Base-by-base conservation (phyloP, 2,888 invertebrate genomes). In the Barypeithes pellucidus region DNA sequence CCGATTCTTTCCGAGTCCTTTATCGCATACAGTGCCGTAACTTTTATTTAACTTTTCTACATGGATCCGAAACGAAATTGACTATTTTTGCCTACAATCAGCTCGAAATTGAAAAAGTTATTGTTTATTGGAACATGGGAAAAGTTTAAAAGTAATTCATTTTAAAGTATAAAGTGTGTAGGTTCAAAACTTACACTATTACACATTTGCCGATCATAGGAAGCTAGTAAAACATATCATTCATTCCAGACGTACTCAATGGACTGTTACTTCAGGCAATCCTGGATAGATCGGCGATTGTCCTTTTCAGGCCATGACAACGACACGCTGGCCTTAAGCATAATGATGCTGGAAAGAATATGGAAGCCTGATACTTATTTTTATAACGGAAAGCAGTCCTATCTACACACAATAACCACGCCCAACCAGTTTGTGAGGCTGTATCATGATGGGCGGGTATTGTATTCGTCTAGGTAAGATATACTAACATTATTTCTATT, bases 321-420 rank as follows among this genome's bases (percentile, higher is more conserved):
- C 65, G 73, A 95, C 82, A 95, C 94, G 59, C 87, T 96, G 71
- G 95, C 95, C 52, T 89, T 96, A 43, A 95, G 95, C 80, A 96
- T 96, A 80, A 95, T 95, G 88, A 96, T 96, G 96, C 87, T 96
- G 80, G 96, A 97, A 84, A 90, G 95, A 81, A 96, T 98, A 81
- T 98, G 98, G 98, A 91, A 96, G 77, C 98, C 98, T 0, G 95
- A 95, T 87, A 95, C 95, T n/a, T 95, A 93, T 84, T 93, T 94
- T 84, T 91, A 93, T 86, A 95, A 95, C 83, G 94, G 94, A 69
- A 93, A 93, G 84, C 91, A 93, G 77, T 94, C 94, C 76, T 94
- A 95, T 86, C 88, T 95, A 70, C 95, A 95, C 86, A 93, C 93
- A 72, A 94, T 95, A 80, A 94, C 95, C 4, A 95, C 95, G n/a